These are phyloP conservation scores for Hypanus sabinus DNA, from an alignment of 2,113 vertebrate species.

Conservation along the genomic window DNA sequence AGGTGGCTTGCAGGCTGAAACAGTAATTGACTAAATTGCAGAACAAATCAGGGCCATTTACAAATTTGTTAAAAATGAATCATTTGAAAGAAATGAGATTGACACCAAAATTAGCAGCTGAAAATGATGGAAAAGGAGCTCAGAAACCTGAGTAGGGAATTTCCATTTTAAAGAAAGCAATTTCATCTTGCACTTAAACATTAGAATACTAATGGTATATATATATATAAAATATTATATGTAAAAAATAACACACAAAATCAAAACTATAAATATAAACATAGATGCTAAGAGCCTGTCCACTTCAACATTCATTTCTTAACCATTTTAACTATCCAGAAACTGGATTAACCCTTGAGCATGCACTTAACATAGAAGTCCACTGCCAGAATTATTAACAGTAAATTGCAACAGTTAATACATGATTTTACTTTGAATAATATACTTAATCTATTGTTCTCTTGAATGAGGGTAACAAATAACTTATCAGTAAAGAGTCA, in stretches of 20 bases:
- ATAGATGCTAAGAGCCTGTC: neutral
- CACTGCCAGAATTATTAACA: neutral
- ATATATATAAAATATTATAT: neutral
- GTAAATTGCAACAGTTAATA: neutral
- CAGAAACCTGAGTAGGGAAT: conserved; percentile 72
- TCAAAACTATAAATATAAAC: neutral
- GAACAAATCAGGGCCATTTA: conserved; percentile 95
- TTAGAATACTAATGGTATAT: neutral
- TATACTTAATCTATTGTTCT: neutral
- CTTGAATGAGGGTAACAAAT: neutral
- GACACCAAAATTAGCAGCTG: conserved; percentile 78
- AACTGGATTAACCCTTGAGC: neutral
- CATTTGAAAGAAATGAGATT: conserved; percentile 84
- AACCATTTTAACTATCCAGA: conserved; percentile 54
- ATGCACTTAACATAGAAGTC: neutral
- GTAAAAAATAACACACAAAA: neutral
- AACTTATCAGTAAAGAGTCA: neutral
- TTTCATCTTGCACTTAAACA: conserved; percentile 52
- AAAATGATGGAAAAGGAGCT: conserved; percentile 81
- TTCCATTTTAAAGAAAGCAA: conserved; percentile 51
- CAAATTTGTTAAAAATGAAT: conserved; percentile 92
- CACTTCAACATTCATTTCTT: conserved; percentile 4
- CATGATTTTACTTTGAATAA: no score
- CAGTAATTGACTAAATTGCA: conserved; percentile 99
- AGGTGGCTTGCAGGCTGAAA: conserved; percentile 99